Base-by-base conservation (phyloP, 2,888 invertebrate genomes). In the Acanthococcus lagerstroemiae region DNA sequence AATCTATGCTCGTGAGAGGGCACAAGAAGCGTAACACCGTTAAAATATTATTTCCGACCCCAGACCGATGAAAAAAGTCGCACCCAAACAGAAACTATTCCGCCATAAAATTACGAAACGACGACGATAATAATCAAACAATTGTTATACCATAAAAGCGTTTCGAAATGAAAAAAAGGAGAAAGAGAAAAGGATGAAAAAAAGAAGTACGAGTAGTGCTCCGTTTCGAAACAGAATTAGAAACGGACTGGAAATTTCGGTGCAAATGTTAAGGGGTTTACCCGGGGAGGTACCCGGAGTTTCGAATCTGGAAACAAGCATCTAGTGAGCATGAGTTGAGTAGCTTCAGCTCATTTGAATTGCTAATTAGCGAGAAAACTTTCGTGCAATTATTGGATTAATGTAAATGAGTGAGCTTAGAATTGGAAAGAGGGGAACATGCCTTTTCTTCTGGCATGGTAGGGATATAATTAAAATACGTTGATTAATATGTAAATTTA, bases 401-500 rank as follows among this genome's bases (percentile, higher is more conserved):
- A 88, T 88, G 87, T 87, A 87, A 87, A 87, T 87, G 86, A 87
- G 86, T 61, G 61, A 61, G 61, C 61, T 61, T 61, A 61, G 61
- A 61, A 61, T 61, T 61, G 61, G 61, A 61, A 61, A 61, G 61
- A 61, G 61, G 61, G 61, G 61, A 61, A 61, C 52, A 50, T 61
- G 61, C 52, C 61, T 61, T 61, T 52, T 61, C 61, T 61, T 61
- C 52, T 61, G 61, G 27, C 50, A 61, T 45, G 52, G 61, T 61
- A 61, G 81, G 81, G 81, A 82, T 81, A 89, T 90, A 90, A 90
- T 90, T 90, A 90, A 90, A 90, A 90, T 90, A 89, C 88, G 88
- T 90, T 90, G 90, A 90, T 90, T 90, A 90, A 90, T 90, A 90
- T 90, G 90, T 90, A 90, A 90, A 90, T 90, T 90, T 90, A 90